phyloP scores from a whole-genome alignment of 2,797 vertebrate species.

The Gephyroberyx darwinii region DNA sequence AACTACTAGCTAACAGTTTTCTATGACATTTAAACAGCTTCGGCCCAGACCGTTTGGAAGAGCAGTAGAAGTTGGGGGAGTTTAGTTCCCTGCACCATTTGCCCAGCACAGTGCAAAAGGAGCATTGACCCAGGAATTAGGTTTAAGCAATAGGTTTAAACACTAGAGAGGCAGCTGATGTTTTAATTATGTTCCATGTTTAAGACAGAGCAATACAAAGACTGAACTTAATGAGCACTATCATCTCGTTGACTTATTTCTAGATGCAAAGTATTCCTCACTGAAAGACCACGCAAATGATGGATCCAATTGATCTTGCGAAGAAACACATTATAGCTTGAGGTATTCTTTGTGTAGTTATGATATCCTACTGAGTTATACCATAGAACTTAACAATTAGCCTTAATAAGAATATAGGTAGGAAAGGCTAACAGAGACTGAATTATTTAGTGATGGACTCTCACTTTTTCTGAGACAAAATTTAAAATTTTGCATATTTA shows the following conservation, averaged over 20 bases:
- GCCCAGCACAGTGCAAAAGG: constrained; percentile 10
- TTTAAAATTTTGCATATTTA: constrained; percentile 30
- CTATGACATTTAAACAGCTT: constrained; percentile 36
- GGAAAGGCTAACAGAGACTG: constrained; percentile 19
- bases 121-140: background rate
- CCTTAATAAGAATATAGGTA: background rate
- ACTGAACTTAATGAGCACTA: constrained; percentile 16
- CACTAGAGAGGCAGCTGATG: background rate
- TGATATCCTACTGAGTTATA: background rate
- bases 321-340: too few species aligned
- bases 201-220: constrained; percentile 17
- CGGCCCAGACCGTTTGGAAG: constrained; percentile 11
- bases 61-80: background rate
- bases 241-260: constrained; percentile 28
- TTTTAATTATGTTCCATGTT: constrained; percentile 25
- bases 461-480: constrained; percentile 38
- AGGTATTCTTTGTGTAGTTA: too few species aligned
- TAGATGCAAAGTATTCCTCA: constrained; percentile 16
- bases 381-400: constrained; percentile 14
- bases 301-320: background rate
- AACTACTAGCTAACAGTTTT: background rate
- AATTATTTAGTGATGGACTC: constrained; percentile 31
- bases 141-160: constrained; percentile 8
- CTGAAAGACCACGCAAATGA: constrained; percentile 28
- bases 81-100: background rate